A percentile compares a stretch with the other conserved stretches of the same genome.
These are phyloP conservation scores for Cartodere bifasciata DNA, from an alignment of 2,888 invertebrate genomes.

Conservation along the genomic window DNA sequence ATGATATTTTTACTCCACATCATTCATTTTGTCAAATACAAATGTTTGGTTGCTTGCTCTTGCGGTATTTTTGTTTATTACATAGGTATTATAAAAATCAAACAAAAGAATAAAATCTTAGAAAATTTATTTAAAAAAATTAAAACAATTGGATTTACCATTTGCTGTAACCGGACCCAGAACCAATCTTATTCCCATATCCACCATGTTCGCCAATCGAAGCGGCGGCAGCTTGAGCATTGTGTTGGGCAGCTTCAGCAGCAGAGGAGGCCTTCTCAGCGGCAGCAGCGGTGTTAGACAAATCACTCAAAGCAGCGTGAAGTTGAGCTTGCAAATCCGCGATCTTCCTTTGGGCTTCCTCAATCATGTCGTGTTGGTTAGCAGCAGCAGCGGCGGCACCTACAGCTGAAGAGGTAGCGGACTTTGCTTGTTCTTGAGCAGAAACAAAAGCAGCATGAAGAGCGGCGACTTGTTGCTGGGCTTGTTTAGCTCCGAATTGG, in stretches of 20 bases:
- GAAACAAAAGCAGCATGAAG: conserved; percentile 51
- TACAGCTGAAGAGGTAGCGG: conserved; percentile 52
- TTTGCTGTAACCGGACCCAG: too few relatives aligned
- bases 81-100: too few relatives aligned
- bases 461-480: conserved; percentile 49
- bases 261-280: conserved; percentile 50
- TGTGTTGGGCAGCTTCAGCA: conserved; percentile 57
- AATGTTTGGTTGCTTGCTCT: not conserved
- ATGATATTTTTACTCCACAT: too few relatives aligned
- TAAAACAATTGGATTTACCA: too few relatives aligned
- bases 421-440: conserved; percentile 47
- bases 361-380: conserved; percentile 59
- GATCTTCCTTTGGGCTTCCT: conserved; percentile 53
- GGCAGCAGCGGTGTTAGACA: conserved; percentile 55
- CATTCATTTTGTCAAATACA: too few relatives aligned
- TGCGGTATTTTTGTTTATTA: not conserved
- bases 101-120: too few relatives aligned
- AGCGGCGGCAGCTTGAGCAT: conserved; percentile 56
- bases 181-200: too few relatives aligned
- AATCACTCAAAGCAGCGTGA: conserved; percentile 51
- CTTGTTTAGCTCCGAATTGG: conserved; percentile 54
- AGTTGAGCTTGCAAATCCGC: conserved; percentile 52
- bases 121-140: too few relatives aligned
- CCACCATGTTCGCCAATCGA: too few relatives aligned
- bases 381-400: conserved; percentile 57